Base-by-base conservation (phyloP, 1,140 invertebrate genomes). In the fruit fly (Drosophila melanogaster) region DNA sequence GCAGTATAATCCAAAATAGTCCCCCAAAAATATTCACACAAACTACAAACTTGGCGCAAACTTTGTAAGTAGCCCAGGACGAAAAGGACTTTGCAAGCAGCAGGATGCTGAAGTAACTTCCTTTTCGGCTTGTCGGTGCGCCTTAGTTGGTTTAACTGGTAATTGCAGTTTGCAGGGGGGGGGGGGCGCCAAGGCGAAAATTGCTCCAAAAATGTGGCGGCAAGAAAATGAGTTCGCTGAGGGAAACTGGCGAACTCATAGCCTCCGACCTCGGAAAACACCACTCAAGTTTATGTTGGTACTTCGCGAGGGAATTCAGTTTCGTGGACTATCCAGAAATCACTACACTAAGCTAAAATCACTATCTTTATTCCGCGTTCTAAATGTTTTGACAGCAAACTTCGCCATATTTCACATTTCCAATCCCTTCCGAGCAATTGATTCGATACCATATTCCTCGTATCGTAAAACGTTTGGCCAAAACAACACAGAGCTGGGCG, bases 391-490 rank as follows among this genome's bases (percentile, higher is more conserved):
- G 37, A 38, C 22, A 60, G 6, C 12, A 14, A 14, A 26, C 22
- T 24, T 54, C 5, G 3, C n/a, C 55, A 64, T 64, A 46, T 64
- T 44, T 64, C 61, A 64, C 22, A 37, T 51, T 41, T 24, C 11
- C 19, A 60, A 19, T 41, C n/a, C n/a, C 14, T 49, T 49, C n/a
- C 66, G 7, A 57, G 26, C 43, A 70, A 70, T 70, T 70, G 66
- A 70, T 35, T 70, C 65, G 40, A 57, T 49, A 47, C 43, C 19
- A 15, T 56, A 70, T 69, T 70, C 35, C 64, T 49, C 50, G 50
- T 64, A n/a, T 70, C 64, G 64, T 69, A 70, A 69, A 70, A 69
- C 62, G 40, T n/a, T 70, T 66, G 46, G 66, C 17, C 40, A 70
- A 49, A 70, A 69, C 17, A 67, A 69, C 41, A 17, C 35, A 11